Evolutionary conservation across 2,888 invertebrate genomes (phyloP), one percentile per base, ranked within the genome.

Genomic region (Geotrupes spiniger): DNA sequence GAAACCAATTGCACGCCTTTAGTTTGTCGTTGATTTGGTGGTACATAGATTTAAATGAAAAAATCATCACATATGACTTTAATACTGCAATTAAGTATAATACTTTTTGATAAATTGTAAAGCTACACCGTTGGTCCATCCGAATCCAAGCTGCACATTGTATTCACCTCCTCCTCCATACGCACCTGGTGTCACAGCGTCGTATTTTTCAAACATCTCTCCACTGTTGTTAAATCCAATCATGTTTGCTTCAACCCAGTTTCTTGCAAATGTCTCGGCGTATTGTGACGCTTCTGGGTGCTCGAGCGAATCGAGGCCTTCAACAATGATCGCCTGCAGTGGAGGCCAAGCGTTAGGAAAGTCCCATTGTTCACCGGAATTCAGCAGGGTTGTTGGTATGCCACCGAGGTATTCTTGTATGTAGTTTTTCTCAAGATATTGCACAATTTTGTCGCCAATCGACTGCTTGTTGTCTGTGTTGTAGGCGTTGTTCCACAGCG

Each of bases 291-390:
- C 82, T 59, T 80, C 77, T 0, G 63, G 54, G 9, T 77, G 78
- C 0, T 75, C 76, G 6, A 84, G 38, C 5, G 27, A 26, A 12
- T 29, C 33, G 49, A 90, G 70, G 2, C 84, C 84, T 64, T 84
- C 79, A 2, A 91, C 81, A 1, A 87, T 73, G 41, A 90, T 79
- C 61, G 87, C 84, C 53, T 90, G 85, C 33, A 87, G 77, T 2
- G 92, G 92, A 0, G 92, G 85, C 92, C 92, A 92, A 0, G 87
- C 89, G 65, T 92, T 92, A 0, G 91, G 88, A 62, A 81, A 84
- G 67, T 89, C 89, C 90, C 90, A 87, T 65, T 90, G 86, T 67
- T 89, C 83, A 0, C 84, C 84, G 6, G 83, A 82, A 14, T 76
- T 72, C 21, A 74, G 72, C 27, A 87, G 61, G 0, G 88, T 87